Percentiles rank a stretch among this genome's conserved stretches.
phyloP scores from a whole-genome alignment of 1,140 invertebrate genomes.

The Antheraea mylitta region DNA sequence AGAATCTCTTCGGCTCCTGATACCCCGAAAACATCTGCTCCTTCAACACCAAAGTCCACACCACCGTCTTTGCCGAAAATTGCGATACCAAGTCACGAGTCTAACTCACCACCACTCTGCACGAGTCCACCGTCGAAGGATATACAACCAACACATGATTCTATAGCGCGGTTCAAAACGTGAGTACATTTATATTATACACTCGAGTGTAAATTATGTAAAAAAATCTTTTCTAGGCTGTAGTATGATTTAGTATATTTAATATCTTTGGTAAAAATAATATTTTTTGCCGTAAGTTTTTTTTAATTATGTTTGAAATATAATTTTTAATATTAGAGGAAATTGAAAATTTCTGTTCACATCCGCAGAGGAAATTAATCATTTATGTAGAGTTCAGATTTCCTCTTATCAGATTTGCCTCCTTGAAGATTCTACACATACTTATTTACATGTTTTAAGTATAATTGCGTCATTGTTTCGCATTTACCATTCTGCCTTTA shows the following conservation, averaged over 20 bases:
- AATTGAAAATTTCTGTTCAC: neutral
- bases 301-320: neutral
- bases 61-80: conserved; percentile 35
- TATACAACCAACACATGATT: conserved; percentile 53
- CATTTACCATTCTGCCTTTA: no score
- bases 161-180: conserved; percentile 73
- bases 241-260: neutral
- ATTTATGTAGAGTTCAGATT: neutral
- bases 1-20: neutral
- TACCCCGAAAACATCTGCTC: conserved; percentile 36
- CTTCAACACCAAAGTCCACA: conserved; percentile 31
- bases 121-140: conserved; percentile 67
- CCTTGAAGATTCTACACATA: neutral
- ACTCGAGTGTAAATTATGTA: neutral
- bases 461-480: no score
- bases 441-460: no score
- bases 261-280: neutral
- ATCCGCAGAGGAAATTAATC: neutral
- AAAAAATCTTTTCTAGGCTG: neutral
- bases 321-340: neutral
- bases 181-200: conserved; percentile 40
- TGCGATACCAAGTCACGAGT: conserved; percentile 32
- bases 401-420: neutral
- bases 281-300: neutral
- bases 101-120: conserved; percentile 64